phyloP scores from a whole-genome alignment of 2,113 vertebrate genomes.

The Pavo muticus region DNA sequence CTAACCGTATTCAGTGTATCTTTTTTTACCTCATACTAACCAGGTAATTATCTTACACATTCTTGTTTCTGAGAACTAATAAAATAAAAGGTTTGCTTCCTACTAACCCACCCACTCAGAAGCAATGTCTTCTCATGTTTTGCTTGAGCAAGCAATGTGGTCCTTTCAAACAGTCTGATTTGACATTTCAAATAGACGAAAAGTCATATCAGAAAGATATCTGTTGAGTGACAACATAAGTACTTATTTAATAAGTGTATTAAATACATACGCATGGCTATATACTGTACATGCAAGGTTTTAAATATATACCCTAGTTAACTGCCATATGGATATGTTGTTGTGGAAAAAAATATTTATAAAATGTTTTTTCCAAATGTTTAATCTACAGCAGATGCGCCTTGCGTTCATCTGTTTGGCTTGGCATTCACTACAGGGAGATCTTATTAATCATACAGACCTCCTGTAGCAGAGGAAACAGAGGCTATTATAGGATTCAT shows the following conservation, averaged over 20 bases:
- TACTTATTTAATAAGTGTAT: conserved; percentile 48
- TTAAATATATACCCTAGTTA: conserved; percentile 74
- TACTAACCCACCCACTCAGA: conserved; percentile 59
- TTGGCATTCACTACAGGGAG: conserved; percentile 80
- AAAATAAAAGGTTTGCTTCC: conserved; percentile 51
- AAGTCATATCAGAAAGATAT: conserved; percentile 39
- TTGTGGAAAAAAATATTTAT: conserved; percentile 84
- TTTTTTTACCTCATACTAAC: conserved; percentile 33
- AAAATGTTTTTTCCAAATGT: conserved; percentile 85
- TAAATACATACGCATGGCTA: conserved; percentile 48
- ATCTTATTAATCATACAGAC: conserved; percentile 74
- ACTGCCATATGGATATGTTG: conserved; percentile 82
- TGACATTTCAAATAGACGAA: conserved; percentile 1
- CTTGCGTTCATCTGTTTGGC: conserved; percentile 82
- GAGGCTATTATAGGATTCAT: conserved; percentile 74
- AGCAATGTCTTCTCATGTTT: conserved; percentile 56
- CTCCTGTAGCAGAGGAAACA: conserved; percentile 77
- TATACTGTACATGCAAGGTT: conserved; percentile 64
- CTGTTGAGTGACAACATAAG: conserved; percentile 62
- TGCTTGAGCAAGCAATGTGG: conserved; percentile 53
- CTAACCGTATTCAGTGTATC: not conserved
- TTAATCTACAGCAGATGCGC: conserved; percentile 85
- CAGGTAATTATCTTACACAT: conserved; percentile 46
- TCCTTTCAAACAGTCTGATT: conserved; percentile 32
- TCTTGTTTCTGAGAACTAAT: conserved; percentile 49